Conservation (phyloP, 2,797 vertebrate species). For the Lutjanus campechanus region DNA sequence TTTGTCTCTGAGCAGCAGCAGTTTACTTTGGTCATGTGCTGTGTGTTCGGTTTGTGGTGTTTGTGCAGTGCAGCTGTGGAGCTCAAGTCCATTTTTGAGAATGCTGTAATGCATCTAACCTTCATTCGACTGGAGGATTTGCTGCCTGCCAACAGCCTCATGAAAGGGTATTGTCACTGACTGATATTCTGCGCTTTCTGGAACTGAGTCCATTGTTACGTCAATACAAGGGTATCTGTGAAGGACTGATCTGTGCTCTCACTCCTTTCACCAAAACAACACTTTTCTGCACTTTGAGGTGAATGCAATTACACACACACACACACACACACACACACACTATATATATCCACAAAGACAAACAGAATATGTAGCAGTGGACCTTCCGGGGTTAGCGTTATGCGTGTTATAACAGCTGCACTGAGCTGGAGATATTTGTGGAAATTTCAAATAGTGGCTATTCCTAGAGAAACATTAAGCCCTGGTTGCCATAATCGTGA, state of each 20-base stretch:
- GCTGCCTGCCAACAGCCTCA: slow-evolving; percentile 49
- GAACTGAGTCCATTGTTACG: slow-evolving; percentile 47
- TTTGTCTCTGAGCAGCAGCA: neutral
- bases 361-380: slow-evolving; percentile 16
- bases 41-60: neutral
- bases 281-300: slow-evolving; percentile 18
- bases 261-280: slow-evolving; percentile 43
- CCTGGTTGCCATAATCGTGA: slow-evolving; percentile 53
- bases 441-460: slow-evolving; percentile 53
- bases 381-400: neutral
- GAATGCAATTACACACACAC: slow-evolving; percentile 21
- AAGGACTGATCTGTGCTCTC: slow-evolving; percentile 46
- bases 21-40: slow-evolving; percentile 1
- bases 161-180: slow-evolving; percentile 56
- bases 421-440: slow-evolving; percentile 52
- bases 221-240: slow-evolving; percentile 47
- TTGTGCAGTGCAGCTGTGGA: slow-evolving; percentile 14
- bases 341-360: slow-evolving; percentile 15
- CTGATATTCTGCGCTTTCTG: slow-evolving; percentile 43
- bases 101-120: slow-evolving; percentile 38
- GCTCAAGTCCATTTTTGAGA: slow-evolving; percentile 5
- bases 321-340: too few species aligned
- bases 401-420: slow-evolving; percentile 28
- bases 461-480: slow-evolving; percentile 55
- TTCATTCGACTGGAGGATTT: slow-evolving; percentile 61